These are phyloP conservation scores for Chirona hameri DNA, from an alignment of 2,888 invertebrate genomes.

Conservation along the genomic window DNA sequence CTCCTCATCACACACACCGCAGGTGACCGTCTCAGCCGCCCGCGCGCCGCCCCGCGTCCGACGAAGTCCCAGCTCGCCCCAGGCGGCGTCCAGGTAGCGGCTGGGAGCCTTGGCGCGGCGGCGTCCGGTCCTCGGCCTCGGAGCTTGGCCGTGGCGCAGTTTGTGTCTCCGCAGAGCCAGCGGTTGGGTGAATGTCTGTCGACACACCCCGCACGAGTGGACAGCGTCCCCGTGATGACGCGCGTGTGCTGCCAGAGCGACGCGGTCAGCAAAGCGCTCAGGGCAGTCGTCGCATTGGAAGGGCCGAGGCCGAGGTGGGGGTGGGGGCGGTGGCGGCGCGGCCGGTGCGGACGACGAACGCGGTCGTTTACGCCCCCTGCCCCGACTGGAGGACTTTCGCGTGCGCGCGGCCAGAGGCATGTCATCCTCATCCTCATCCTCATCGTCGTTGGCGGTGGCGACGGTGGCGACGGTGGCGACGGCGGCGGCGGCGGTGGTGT, in stretches of 20 bases:
- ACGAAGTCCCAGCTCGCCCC: background rate
- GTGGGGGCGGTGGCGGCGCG: conserved; percentile 50
- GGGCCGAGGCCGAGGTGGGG: background rate
- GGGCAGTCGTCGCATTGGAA: background rate
- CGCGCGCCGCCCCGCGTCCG: background rate
- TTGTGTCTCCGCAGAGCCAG: background rate
- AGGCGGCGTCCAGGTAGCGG: background rate
- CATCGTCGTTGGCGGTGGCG: conserved; percentile 50
- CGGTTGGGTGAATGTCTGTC: background rate
- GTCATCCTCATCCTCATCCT: background rate
- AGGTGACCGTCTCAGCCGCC: background rate
- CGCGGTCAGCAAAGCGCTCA: background rate
- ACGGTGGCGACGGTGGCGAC: background rate
- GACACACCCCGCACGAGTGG: background rate
- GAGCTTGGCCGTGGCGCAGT: background rate
- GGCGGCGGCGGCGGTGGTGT: background rate
- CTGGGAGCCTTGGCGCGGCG: background rate
- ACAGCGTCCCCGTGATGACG: background rate
- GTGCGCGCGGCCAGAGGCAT: no score
- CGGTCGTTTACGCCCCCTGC: background rate
- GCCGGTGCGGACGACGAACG: conserved; percentile 40
- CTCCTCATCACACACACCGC: background rate
- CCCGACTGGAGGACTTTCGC: no score
- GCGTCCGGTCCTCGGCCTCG: background rate
- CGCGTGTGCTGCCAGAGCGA: background rate